Conservation (phyloP, 2,888 invertebrate species). For the Philhelius pedissequus region DNA sequence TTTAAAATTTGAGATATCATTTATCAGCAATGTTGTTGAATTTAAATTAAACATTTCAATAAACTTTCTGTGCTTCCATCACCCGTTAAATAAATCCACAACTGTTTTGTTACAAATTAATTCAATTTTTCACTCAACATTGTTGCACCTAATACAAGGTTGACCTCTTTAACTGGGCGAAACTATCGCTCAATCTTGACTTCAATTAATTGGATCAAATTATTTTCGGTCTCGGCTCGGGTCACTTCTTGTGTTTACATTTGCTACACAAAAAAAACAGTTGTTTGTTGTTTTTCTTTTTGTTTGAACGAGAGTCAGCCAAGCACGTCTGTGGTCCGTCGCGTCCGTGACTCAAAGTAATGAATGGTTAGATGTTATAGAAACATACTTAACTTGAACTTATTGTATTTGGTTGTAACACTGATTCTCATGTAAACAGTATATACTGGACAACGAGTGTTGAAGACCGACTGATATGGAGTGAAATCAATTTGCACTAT, state of each 20-base stretch:
- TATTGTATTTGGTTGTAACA: background rate
- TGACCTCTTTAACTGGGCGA: constrained; percentile 52
- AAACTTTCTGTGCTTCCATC: background rate
- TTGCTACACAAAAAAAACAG: background rate
- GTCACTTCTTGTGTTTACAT: constrained; percentile 34
- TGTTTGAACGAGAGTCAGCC: background rate
- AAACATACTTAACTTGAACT: background rate
- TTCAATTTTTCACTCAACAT: constrained; percentile 39
- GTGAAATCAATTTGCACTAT: constrained; percentile 61
- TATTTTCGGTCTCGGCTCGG: no score
- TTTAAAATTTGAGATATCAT: no score
- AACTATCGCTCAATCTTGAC: constrained; percentile 61
- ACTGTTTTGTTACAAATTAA: constrained; percentile 2
- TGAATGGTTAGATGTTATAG: background rate
- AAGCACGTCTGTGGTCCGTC: background rate
- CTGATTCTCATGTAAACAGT: background rate
- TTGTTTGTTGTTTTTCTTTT: background rate
- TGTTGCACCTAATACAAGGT: constrained; percentile 39
- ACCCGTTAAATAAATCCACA: constrained; percentile 20
- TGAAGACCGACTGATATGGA: constrained; percentile 48
- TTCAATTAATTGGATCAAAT: constrained; percentile 64
- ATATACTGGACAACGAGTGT: constrained; percentile 36
- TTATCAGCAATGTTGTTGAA: background rate
- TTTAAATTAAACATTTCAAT: background rate
- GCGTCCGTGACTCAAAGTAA: background rate